phyloP scores from a whole-genome alignment of 1,140 invertebrate species.

The Lethocerus indicus region DNA sequence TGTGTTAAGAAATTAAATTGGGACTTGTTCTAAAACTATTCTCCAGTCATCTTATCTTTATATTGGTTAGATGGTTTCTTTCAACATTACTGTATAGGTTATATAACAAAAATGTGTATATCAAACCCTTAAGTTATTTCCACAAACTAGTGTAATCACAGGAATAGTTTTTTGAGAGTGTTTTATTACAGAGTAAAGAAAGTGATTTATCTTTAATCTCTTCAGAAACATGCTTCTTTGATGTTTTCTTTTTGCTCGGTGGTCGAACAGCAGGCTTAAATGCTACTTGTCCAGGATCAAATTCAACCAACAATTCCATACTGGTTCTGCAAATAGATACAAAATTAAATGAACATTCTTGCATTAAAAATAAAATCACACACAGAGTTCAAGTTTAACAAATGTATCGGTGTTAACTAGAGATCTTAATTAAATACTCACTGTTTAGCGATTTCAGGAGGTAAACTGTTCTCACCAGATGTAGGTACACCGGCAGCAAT shows the following conservation, averaged over 20 bases:
- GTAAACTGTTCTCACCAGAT: conserved; percentile 35
- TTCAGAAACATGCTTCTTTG: not conserved
- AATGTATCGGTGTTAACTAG: not conserved
- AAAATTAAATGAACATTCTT: not conserved
- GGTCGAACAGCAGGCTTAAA: conserved; percentile 44
- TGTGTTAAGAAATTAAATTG: too few species aligned
- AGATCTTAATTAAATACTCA: conserved; percentile 23
- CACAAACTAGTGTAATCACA: too few species aligned
- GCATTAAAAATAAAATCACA: not conserved
- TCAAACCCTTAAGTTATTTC: too few species aligned
- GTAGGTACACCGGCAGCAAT: conserved; percentile 36
- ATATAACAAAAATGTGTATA: too few species aligned
- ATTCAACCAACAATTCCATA: conserved; percentile 34
- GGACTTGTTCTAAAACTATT: too few species aligned
- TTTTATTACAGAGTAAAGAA: conserved; percentile 2
- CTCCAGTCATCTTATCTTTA: too few species aligned
- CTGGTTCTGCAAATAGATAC: conserved; percentile 24
- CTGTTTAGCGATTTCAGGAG: conserved; percentile 40
- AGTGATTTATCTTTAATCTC: conserved; percentile 1
- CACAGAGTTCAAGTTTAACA: not conserved
- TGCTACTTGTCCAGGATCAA: conserved; percentile 41
- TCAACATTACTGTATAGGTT: too few species aligned
- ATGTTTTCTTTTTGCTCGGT: conserved; percentile 22
- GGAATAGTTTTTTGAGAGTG: too few species aligned
- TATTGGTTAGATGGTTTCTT: too few species aligned